A percentile compares a stretch with the other conserved stretches of the same genome.
Evolutionary conservation across 2,797 vertebrate species (phyloP).

Genomic region (Diglossa cyanea): DNA sequence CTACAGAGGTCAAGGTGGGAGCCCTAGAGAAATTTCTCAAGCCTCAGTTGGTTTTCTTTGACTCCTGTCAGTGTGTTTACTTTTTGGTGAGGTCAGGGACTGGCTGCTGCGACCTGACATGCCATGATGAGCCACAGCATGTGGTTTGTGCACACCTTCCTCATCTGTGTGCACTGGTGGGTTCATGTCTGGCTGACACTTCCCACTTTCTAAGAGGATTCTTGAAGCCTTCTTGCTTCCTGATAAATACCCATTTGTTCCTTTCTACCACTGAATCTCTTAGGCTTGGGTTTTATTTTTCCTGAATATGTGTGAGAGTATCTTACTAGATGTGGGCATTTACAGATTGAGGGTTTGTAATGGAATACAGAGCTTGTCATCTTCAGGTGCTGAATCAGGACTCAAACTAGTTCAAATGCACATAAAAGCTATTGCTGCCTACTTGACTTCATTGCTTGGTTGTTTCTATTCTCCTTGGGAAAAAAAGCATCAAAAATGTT

Average conservation of each 20-base stretch:
- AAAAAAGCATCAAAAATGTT: background rate
- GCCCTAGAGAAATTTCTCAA: background rate
- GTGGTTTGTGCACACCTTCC: background rate
- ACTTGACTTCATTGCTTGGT: background rate
- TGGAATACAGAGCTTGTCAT: slow-evolving; percentile 58
- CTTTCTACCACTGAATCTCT: background rate
- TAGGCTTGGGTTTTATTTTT: background rate
- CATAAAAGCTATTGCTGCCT: background rate
- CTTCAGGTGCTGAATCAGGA: background rate
- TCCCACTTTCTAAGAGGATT: background rate
- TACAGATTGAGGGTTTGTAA: slow-evolving; percentile 39
- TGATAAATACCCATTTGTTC: background rate
- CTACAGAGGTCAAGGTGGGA: background rate
- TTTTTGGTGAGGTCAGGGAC: background rate
- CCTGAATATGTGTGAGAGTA: background rate
- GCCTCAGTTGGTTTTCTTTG: background rate
- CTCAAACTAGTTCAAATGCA: background rate
- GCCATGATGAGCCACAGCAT: background rate
- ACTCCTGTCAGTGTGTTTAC: background rate
- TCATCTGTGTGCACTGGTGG: background rate
- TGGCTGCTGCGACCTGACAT: background rate
- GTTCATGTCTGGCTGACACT: background rate
- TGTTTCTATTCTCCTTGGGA: background rate
- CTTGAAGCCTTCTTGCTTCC: background rate
- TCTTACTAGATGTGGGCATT: background rate